Evolutionary conservation across 2,888 invertebrate genomes (phyloP).

Genomic region (Xestia c-nigrum): DNA sequence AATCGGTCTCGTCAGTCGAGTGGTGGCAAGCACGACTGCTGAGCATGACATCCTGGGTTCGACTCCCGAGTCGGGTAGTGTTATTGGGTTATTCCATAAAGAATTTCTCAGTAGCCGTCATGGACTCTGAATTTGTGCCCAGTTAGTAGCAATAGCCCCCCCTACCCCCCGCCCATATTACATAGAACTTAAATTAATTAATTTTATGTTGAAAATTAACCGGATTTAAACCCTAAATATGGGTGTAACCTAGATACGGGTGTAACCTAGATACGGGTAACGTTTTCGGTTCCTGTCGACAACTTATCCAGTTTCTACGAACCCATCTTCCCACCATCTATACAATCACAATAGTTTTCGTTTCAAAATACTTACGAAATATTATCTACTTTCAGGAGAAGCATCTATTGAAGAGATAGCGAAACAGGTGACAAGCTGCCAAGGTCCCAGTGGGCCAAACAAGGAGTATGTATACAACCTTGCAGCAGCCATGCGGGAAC

Average conservation of each 20-base stretch:
- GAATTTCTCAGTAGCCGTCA: no score
- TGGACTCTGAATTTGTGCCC: no score
- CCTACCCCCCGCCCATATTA: no score
- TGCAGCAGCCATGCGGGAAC: conserved; percentile 93
- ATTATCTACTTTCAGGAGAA: conserved; percentile 89
- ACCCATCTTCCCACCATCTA: not conserved
- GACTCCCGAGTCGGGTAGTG: no score
- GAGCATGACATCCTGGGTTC: no score
- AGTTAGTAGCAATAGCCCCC: no score
- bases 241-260: not conserved
- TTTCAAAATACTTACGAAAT: conserved; percentile 17
- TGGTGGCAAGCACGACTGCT: no score
- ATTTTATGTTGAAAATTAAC: not conserved
- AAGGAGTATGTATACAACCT: conserved; percentile 97
- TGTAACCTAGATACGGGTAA: not conserved
- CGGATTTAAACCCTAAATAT: not conserved
- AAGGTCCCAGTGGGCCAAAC: conserved; percentile 97
- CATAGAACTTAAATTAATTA: no score
- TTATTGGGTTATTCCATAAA: no score
- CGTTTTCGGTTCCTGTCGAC: not conserved
- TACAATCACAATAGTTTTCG: not conserved
- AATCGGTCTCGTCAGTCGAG: not conserved
- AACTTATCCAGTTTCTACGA: not conserved
- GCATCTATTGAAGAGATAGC: conserved; percentile 95
- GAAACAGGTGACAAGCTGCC: conserved; percentile 92